Base-by-base conservation (phyloP, 2,888 invertebrate species). In the Desoria tigrina region DNA sequence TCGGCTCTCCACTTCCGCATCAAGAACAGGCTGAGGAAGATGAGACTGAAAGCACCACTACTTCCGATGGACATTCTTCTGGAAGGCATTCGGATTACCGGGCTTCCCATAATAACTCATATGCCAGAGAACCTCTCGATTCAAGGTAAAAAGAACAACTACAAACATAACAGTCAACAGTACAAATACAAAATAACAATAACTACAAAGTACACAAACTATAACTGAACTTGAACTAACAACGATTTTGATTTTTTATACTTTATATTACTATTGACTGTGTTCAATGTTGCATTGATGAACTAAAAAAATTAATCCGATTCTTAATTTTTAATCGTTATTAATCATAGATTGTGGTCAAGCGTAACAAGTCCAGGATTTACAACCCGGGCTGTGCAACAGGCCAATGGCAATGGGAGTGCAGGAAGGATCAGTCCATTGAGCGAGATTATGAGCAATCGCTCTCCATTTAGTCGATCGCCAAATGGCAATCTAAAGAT, bases 301-400 rank as follows among this genome's bases (percentile, higher is more conserved):
- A n/a, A n/a, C n/a, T n/a, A n/a, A n/a, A n/a, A n/a, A n/a, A n/a
- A n/a, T n/a, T n/a, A n/a, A n/a, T n/a, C n/a, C n/a, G n/a, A n/a
- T n/a, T n/a, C n/a, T n/a, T n/a, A n/a, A n/a, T n/a, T n/a, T n/a
- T n/a, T n/a, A n/a, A n/a, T n/a, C n/a, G n/a, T n/a, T n/a, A n/a
- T n/a, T n/a, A n/a, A n/a, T 65, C 61, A 16, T 42, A 75, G 74
- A 16, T 67, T 66, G 27, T 72, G 72, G 73, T 75, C 74, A 9
- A 62, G 61, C 24, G 72, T 73, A 26, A 74, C 72, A 1, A 74
- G 74, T 53, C 74, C 74, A 16, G 74, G 74, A 61, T 73, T 74
- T 50, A 62, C 72, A 2, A 63, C 62, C n/a, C 42, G 74, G 26
- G 23, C 70, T 2, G 69, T 70, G 2, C 69, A 68, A 49, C 61